Percentiles rank a stretch among this genome's conserved stretches.
Conservation (phyloP, 2,888 invertebrate genomes). For the Netelia melanura region DNA sequence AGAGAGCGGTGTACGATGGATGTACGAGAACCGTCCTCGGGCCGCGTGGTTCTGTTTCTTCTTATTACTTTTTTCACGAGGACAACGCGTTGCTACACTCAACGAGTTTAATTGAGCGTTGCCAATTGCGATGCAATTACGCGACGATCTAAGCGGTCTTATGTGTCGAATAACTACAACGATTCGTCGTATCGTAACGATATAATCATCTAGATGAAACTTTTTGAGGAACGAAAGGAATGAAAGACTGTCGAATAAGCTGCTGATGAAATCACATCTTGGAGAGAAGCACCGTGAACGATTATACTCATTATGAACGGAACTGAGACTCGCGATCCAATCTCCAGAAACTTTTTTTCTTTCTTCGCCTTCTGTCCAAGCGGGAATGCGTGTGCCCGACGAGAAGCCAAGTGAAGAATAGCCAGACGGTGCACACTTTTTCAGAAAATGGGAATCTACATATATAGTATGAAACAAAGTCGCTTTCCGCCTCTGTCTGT, state of each 20-base stretch:
- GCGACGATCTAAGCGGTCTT: conserved; percentile 64
- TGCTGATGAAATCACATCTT: conserved; percentile 15
- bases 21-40: too few species aligned
- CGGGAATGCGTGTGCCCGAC: not conserved
- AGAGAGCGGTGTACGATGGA: not conserved
- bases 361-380: not conserved
- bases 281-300: not conserved
- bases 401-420: not conserved
- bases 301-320: not conserved
- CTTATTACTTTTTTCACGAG: conserved; percentile 26
- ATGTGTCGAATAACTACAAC: conserved; percentile 26
- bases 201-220: conserved; percentile 5
- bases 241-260: not conserved
- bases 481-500: too few species aligned
- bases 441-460: not conserved
- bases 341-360: conserved; percentile 25
- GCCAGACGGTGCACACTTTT: conserved; percentile 1
- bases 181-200: conserved; percentile 4
- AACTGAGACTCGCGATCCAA: conserved; percentile 5
- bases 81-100: conserved; percentile 67
- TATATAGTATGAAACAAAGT: too few species aligned
- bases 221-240: conserved; percentile 7
- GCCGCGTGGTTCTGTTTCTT: not conserved
- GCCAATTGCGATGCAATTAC: conserved; percentile 73
- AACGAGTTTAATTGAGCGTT: conserved; percentile 75